Percentiles rank a stretch among this genome's conserved stretches.
These are phyloP conservation scores for Neosalanx taihuensis DNA, from an alignment of 2,797 vertebrate genomes.

Conservation along the genomic window DNA sequence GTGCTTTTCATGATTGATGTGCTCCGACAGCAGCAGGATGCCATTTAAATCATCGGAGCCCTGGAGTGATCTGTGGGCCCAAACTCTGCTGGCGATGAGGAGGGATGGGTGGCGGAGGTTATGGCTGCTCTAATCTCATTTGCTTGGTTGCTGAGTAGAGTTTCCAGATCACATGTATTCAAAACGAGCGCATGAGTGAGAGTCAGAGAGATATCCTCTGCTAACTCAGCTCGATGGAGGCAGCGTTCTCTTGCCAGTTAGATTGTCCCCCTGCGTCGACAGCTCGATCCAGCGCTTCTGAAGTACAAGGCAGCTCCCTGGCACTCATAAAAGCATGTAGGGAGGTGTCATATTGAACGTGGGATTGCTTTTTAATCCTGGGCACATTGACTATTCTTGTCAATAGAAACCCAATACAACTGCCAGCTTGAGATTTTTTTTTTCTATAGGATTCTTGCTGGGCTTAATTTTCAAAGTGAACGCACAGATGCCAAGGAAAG, in stretches of 20 bases:
- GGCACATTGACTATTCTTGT: slow-evolving; percentile 79
- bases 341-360: slow-evolving; percentile 78
- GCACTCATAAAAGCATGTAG: slow-evolving; percentile 72
- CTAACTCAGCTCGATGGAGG: slow-evolving; percentile 69
- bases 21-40: slow-evolving; percentile 70
- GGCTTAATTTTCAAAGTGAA: slow-evolving; percentile 83
- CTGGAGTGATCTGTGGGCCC: slow-evolving; percentile 66
- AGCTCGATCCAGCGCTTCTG: slow-evolving; percentile 73
- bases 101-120: slow-evolving; percentile 52
- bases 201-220: slow-evolving; percentile 60
- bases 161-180: slow-evolving; percentile 76
- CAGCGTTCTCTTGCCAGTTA: slow-evolving; percentile 68
- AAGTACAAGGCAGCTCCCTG: slow-evolving; percentile 72
- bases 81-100: slow-evolving; percentile 60
- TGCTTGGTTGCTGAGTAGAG: slow-evolving; percentile 77
- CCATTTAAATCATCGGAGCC: slow-evolving; percentile 72
- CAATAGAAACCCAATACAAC: slow-evolving; percentile 79
- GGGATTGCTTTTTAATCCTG: slow-evolving; percentile 81
- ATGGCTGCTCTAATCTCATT: slow-evolving; percentile 79
- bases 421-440: slow-evolving; percentile 76
- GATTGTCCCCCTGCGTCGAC: slow-evolving; percentile 74
- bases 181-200: slow-evolving; percentile 61
- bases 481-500: slow-evolving; percentile 74
- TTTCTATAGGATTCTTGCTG: slow-evolving; percentile 73
- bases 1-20: slow-evolving; percentile 73